Percentiles rank a stretch among this genome's conserved stretches.
phyloP scores from a whole-genome alignment of 2,113 vertebrate species.

The Elephas maximus region DNA sequence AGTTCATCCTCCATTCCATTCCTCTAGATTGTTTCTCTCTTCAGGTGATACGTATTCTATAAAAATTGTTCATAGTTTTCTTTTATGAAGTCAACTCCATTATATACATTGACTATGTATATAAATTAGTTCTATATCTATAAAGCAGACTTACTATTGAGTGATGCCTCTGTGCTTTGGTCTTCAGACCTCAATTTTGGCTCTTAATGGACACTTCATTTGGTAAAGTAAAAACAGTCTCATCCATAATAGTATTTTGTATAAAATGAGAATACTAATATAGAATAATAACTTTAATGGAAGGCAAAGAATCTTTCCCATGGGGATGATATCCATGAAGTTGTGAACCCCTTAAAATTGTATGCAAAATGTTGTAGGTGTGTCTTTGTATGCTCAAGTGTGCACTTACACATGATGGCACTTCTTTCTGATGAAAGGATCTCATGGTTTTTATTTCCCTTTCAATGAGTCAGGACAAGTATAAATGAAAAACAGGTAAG shows the following conservation, averaged over 20 bases:
- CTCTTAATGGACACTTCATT: background rate
- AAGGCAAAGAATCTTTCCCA: background rate
- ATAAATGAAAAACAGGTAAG: background rate
- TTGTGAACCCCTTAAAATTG: background rate
- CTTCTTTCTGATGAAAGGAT: background rate
- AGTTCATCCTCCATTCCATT: background rate
- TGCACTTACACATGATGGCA: rapidly evolving
- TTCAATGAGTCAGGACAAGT: background rate
- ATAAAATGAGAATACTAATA: background rate
- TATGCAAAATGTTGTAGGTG: background rate
- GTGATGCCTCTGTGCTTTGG: background rate
- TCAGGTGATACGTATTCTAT: background rate
- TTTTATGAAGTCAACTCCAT: background rate
- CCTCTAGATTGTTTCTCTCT: background rate
- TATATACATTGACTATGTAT: background rate
- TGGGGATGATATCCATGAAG: background rate
- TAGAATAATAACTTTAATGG: background rate
- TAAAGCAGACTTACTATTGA: background rate
- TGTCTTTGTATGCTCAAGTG: background rate
- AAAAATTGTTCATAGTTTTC: background rate
- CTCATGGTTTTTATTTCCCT: background rate
- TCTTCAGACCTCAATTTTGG: conserved; percentile 11
- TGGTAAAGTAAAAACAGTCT: background rate
- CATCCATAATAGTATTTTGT: background rate
- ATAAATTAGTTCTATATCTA: background rate